phyloP scores from a whole-genome alignment of 2,888 invertebrate genomes.

The Dicyrtoma fusca region DNA sequence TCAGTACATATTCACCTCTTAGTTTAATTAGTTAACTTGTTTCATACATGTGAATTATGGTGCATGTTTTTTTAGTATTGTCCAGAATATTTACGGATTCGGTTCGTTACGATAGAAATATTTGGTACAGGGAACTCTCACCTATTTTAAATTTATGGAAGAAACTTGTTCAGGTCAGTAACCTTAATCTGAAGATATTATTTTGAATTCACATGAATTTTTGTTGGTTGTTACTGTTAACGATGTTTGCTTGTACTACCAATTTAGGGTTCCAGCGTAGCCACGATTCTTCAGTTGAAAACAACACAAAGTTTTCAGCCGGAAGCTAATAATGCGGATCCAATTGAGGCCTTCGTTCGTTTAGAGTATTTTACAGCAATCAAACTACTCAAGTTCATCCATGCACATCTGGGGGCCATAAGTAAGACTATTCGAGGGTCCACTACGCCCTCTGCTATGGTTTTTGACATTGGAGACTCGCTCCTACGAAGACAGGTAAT shows the following conservation, averaged over 20 bases:
- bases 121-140: conserved; percentile 68
- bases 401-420: conserved; percentile 66
- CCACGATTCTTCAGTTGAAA: conserved; percentile 9
- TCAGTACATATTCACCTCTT: neutral
- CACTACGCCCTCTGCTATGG: conserved; percentile 62
- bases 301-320: neutral
- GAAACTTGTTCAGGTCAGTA: conserved; percentile 65
- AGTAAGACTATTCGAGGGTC: conserved; percentile 68
- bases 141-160: conserved; percentile 82
- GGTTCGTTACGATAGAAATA: conserved; percentile 62
- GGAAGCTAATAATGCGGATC: conserved; percentile 59
- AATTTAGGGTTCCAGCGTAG: conserved; percentile 57
- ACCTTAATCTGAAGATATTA: no score
- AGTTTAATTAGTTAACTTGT: neutral
- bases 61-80: conserved; percentile 59
- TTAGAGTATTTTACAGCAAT: conserved; percentile 68
- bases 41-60: neutral
- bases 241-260: no score
- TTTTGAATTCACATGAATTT: conserved; percentile 8
- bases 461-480: conserved; percentile 62
- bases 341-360: conserved; percentile 67
- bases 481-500: conserved; percentile 65
- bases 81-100: conserved; percentile 61
- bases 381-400: conserved; percentile 67
- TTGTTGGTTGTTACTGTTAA: conserved; percentile 18